Evolutionary conservation across 2,113 vertebrate species (phyloP).

Genomic region (Eonycteris spelaea): DNA sequence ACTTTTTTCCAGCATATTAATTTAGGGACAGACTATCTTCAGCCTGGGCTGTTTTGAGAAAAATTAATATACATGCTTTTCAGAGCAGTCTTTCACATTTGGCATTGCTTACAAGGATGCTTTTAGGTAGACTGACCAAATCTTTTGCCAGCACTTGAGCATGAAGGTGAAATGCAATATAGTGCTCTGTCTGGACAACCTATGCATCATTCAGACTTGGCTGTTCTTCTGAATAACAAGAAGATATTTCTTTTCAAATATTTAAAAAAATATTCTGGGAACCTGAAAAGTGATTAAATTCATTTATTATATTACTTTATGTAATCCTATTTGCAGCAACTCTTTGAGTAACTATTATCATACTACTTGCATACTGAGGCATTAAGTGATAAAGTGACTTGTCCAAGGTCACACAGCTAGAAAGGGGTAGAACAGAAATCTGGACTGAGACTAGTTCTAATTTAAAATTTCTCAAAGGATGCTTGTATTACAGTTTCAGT

Average conservation of each 20-base stretch:
- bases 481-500: background rate
- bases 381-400: background rate
- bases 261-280: background rate
- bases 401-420: background rate
- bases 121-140: constrained; percentile 17
- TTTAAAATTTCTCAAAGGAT: background rate
- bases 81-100: background rate
- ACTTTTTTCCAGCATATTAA: background rate
- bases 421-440: background rate
- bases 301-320: background rate
- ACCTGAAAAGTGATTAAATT: background rate
- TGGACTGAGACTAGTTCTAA: background rate
- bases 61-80: constrained; percentile 26
- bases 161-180: background rate
- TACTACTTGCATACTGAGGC: background rate
- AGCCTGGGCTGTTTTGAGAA: background rate
- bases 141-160: constrained; percentile 40
- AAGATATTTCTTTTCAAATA: background rate
- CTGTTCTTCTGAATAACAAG: background rate
- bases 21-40: background rate
- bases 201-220: constrained; percentile 1
- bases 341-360: background rate
- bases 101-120: constrained; percentile 18
- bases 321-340: background rate
- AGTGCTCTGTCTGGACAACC: background rate